Evolutionary conservation across 2,888 invertebrate species (phyloP).

Genomic region (Zaprionus bogoriensis): DNA sequence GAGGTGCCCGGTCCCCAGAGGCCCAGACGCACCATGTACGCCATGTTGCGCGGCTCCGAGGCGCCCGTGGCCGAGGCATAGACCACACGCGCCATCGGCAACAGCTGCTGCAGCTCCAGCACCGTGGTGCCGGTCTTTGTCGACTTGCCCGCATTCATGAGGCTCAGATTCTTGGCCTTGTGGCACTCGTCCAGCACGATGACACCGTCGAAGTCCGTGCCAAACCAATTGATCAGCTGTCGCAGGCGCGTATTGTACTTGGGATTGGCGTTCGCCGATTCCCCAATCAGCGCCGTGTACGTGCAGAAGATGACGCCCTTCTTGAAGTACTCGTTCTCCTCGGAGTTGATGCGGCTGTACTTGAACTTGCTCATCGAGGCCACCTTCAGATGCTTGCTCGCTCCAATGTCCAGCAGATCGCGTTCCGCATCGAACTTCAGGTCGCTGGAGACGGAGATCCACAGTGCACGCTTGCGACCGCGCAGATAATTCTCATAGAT

Average conservation of each 20-base stretch:
- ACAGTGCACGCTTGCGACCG: slow-evolving; percentile 95
- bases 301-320: slow-evolving; percentile 98
- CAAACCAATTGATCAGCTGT: slow-evolving; percentile 98
- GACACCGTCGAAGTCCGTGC: slow-evolving; percentile 91
- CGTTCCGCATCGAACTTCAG: slow-evolving; percentile 98
- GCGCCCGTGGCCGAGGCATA: slow-evolving; percentile 99
- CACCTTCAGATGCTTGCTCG: slow-evolving; percentile 91
- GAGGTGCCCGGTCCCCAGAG: slow-evolving; percentile 99
- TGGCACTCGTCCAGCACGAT: slow-evolving; percentile 99
- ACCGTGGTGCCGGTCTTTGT: slow-evolving; percentile 99
- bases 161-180: slow-evolving; percentile 98
- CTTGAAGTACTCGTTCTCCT: slow-evolving; percentile 91
- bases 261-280: slow-evolving; percentile 89
- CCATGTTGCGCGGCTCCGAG: slow-evolving; percentile 99
- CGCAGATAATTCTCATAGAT: slow-evolving; percentile 98
- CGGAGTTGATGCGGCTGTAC: slow-evolving; percentile 93
- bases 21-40: slow-evolving; percentile 99
- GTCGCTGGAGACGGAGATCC: slow-evolving; percentile 99
- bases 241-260: slow-evolving; percentile 94
- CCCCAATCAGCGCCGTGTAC: slow-evolving; percentile 98
- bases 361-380: slow-evolving; percentile 96
- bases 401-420: slow-evolving; percentile 97
- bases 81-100: slow-evolving; percentile 96
- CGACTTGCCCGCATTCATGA: slow-evolving; percentile 96
- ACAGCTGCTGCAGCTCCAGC: slow-evolving; percentile 94